Percentiles rank a stretch among this genome's conserved stretches.
Conservation (phyloP, 2,113 vertebrate species). For the Rhinoderma darwinii region DNA sequence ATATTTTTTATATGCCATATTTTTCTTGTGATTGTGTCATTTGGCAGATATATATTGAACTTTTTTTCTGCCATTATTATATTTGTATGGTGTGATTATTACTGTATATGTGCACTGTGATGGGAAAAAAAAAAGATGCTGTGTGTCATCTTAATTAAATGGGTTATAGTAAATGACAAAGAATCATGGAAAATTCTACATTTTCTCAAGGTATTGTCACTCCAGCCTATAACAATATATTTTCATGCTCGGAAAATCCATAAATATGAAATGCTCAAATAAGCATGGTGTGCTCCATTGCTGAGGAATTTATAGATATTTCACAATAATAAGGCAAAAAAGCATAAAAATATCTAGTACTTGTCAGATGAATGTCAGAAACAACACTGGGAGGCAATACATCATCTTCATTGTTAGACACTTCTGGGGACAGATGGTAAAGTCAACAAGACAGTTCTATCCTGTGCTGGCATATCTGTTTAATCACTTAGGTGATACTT, state of each 20-base stretch:
- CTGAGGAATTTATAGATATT: constrained; percentile 40
- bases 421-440: constrained; percentile 52
- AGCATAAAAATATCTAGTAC: constrained; percentile 40
- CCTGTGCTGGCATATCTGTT: constrained; percentile 42
- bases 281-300: constrained; percentile 12
- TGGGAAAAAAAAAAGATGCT: constrained; percentile 18
- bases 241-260: constrained; percentile 15
- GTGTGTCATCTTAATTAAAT: constrained; percentile 35
- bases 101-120: not conserved
- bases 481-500: constrained; percentile 51
- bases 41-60: not conserved
- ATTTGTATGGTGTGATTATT: constrained; percentile 31
- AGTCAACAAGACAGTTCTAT: constrained; percentile 54
- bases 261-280: constrained; percentile 49
- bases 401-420: constrained; percentile 53
- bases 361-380: constrained; percentile 53
- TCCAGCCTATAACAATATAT: constrained; percentile 25
- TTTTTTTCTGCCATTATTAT: constrained; percentile 17
- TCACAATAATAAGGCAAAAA: constrained; percentile 51
- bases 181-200: constrained; percentile 1
- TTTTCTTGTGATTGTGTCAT: constrained; percentile 5
- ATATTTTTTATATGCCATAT: not conserved
- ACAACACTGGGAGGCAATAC: constrained; percentile 44
- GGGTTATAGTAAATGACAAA: not conserved
- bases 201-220: constrained; percentile 25